Base-by-base conservation (phyloP, 2,797 vertebrate genomes). In the Trachurus trachurus region DNA sequence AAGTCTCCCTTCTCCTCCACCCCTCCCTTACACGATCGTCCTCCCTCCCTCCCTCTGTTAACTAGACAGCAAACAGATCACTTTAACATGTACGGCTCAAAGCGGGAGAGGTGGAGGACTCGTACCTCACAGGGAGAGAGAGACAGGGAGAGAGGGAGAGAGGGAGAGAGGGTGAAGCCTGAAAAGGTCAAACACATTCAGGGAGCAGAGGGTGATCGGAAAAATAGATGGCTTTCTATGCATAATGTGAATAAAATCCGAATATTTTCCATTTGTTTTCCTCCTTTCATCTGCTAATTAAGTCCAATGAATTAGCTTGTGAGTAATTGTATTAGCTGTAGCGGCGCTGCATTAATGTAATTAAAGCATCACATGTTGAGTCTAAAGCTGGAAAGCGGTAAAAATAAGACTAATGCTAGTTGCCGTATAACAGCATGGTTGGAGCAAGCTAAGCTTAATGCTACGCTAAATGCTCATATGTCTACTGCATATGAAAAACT, bases 21-120 rank as follows among this genome's bases (percentile, higher is more conserved):
- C 78, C 67, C 83, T 82, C 78, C 71, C 54, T 56, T 71, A 66
- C 77, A 62, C 16, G n/a, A 70, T 59, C 60, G 40, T 74, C 66
- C 78, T 79, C 70, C 74, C 71, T 86, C 66, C 61, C 80, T 67
- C 68, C 58, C 76, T 77, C 69, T 3, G 78, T 86, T 92, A 91
- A 94, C 89, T 71, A 91, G 90, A 91, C 91, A 89, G 88, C 86
- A 83, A 83, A 87, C 80, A 73, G 84, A 88, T 87, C 80, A 81
- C 82, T 91, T 89, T 58, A 87, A 72, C 85, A 85, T 59, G 76
- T 11, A 6, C 61, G 22, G 74, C 75, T 76, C 50, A 19, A 74
- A 83, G 71, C 75, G 85, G 75, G 63, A 73, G 59, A 79, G 57
- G 77, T 67, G 71, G 68, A 62, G 68, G 73, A 80, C 52, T 19